Evolutionary conservation across 2,113 vertebrate species (phyloP).

Genomic region (Gyps fulvus): DNA sequence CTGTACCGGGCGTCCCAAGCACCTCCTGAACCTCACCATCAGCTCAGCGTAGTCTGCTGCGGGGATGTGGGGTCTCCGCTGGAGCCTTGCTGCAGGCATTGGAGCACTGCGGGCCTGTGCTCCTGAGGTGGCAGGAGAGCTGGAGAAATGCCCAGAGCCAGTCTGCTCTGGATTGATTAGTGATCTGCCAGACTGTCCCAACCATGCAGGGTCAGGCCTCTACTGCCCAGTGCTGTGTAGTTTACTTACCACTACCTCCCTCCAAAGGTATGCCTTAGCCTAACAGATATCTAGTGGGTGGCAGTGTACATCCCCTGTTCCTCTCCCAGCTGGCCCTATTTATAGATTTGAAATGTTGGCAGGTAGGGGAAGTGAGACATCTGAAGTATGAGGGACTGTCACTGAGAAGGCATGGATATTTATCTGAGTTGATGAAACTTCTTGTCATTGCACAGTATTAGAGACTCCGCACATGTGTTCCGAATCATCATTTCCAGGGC

Average conservation of each 20-base stretch:
- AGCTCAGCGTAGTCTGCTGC: not conserved
- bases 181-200: not conserved
- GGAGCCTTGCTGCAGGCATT: not conserved
- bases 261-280: not conserved
- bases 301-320: not conserved
- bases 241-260: not conserved
- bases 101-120: not conserved
- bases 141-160: not conserved
- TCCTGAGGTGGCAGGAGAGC: not conserved
- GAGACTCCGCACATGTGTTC: not conserved
- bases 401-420: not conserved
- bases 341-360: conserved; percentile 13
- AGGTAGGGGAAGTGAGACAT: conserved; percentile 33
- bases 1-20: not conserved
- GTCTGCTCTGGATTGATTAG: not conserved
- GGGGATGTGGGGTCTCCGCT: not conserved
- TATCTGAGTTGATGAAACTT: conserved; percentile 37
- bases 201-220: not conserved
- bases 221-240: not conserved
- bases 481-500: not conserved
- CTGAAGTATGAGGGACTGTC: not conserved
- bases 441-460: not conserved
- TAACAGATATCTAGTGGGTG: not conserved
- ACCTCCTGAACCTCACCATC: not conserved
- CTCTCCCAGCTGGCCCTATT: not conserved